Conservation (phyloP, 2,888 invertebrate genomes). For the Podotricha telesiphe region DNA sequence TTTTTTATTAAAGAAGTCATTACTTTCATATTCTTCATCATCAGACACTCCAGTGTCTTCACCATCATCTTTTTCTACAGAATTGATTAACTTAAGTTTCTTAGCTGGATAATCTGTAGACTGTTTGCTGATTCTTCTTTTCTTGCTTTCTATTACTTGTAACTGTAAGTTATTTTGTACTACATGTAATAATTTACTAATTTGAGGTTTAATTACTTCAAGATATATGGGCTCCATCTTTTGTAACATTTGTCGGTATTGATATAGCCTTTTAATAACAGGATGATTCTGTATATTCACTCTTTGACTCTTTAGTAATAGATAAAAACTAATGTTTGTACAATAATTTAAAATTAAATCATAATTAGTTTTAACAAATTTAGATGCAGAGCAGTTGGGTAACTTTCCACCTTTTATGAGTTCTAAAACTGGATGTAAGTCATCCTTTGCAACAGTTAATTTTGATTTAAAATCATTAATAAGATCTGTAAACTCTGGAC, state of each 20-base stretch:
- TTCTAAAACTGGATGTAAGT: slow-evolving; percentile 87
- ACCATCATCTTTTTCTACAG: slow-evolving; percentile 70
- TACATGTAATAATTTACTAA: slow-evolving; percentile 85
- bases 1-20: slow-evolving; percentile 58
- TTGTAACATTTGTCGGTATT: slow-evolving; percentile 89
- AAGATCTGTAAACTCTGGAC: slow-evolving; percentile 92
- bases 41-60: slow-evolving; percentile 76
- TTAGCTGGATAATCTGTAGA: slow-evolving; percentile 59
- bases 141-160: slow-evolving; percentile 56
- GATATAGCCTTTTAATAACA: slow-evolving; percentile 92
- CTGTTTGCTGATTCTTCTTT: slow-evolving; percentile 62
- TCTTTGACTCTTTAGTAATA: slow-evolving; percentile 91
- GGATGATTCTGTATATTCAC: slow-evolving; percentile 92
- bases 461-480: slow-evolving; percentile 91
- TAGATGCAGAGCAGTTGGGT: slow-evolving; percentile 86
- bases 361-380: slow-evolving; percentile 88
- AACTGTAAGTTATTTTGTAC: slow-evolving; percentile 73
- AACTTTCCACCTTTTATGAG: slow-evolving; percentile 85
- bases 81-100: slow-evolving; percentile 72
- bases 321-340: slow-evolving; percentile 92
- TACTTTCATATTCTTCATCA: slow-evolving; percentile 71
- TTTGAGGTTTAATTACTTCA: slow-evolving; percentile 86
- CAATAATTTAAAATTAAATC: slow-evolving; percentile 91
- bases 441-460: slow-evolving; percentile 85
- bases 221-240: slow-evolving; percentile 89